phyloP scores from a whole-genome alignment of 1,140 invertebrate species.

The Melipona quadrifasciata region DNA sequence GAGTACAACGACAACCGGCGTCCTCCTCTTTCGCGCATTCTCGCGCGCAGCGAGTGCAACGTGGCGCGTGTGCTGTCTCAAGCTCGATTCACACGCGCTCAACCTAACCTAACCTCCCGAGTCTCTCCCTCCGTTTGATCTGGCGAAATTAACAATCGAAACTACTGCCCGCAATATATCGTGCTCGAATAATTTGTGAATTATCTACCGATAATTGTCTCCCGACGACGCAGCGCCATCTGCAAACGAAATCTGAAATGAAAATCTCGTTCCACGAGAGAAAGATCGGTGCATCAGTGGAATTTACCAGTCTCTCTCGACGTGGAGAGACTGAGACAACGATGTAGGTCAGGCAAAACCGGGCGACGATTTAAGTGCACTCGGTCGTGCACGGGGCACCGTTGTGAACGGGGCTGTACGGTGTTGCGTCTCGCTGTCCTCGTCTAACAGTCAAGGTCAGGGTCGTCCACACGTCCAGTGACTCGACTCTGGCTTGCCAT shows the following conservation, averaged over 20 bases:
- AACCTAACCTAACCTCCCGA: neutral
- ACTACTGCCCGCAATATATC: too few species aligned
- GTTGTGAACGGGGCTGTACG: constrained; percentile 58
- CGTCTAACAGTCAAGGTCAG: constrained; percentile 72
- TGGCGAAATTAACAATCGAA: too few species aligned
- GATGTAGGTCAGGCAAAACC: constrained; percentile 32
- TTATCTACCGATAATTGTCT: too few species aligned
- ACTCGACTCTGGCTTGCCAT: constrained; percentile 50
- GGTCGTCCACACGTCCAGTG: constrained; percentile 63
- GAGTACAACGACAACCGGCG: constrained; percentile 12
- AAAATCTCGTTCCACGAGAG: too few species aligned
- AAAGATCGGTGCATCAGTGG: too few species aligned
- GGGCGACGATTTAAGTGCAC: neutral
- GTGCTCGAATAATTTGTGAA: too few species aligned
- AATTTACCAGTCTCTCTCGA: neutral
- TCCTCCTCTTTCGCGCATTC: constrained; percentile 58
- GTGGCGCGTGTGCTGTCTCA: constrained; percentile 52
- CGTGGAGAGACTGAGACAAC: neutral
- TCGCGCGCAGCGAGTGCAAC: constrained; percentile 23
- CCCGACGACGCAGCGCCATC: too few species aligned
- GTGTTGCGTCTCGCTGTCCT: constrained; percentile 63
- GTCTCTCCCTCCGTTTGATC: neutral
- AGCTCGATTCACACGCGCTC: constrained; percentile 58
- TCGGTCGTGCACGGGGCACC: neutral
- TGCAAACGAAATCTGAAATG: too few species aligned